Evolutionary conservation across 1,140 invertebrate genomes (phyloP), one percentile per base, ranked within the genome.

Genomic region (Drosophila burlai): DNA sequence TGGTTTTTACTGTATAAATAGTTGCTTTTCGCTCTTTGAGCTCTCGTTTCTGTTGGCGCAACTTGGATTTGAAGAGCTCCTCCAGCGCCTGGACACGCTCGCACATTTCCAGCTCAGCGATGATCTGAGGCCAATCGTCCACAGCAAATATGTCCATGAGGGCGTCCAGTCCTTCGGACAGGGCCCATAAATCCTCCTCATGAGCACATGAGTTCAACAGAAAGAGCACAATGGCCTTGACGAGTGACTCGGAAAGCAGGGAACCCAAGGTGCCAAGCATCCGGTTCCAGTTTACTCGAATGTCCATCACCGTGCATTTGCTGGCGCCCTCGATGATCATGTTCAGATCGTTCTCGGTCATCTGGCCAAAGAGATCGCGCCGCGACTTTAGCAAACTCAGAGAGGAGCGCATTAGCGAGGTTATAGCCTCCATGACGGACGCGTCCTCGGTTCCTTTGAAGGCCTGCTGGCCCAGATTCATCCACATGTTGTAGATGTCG

Each of bases 111-210:
- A 96, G 93, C 89, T 96, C 94, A 46, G 93, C 91, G 1, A 96
- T 95, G 66, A 96, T 93, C 34, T 86, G 71, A 91, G 97, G 95
- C 52, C 95, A 95, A 77, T 96, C 95, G 89, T 97, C 96, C 91
- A 97, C 96, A 3, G 95, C 94, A 93, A 96, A 97, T 45, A 97
- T 94, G 92, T 97, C 97, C 93, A 97, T 96, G 54, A 97, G 82
- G 15, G 95, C 95, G 90, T 97, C 96, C 16, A 97, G 90, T 18
- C 95, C 94, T 93, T 97, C 97, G 29, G 96, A 96, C 15, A 95
- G 93, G 0, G 96, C 94, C 95, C 96, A 96, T 5, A 96, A 94
- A 75, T 96, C 94, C 11, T 84, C 54, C 46, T 92, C 90, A 29
- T 75, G 46, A 4, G 79, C 52, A 18, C 82, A 89, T 2, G 73